phyloP scores from a whole-genome alignment of 2,888 invertebrate genomes.

The Matsumyia berberina region DNA sequence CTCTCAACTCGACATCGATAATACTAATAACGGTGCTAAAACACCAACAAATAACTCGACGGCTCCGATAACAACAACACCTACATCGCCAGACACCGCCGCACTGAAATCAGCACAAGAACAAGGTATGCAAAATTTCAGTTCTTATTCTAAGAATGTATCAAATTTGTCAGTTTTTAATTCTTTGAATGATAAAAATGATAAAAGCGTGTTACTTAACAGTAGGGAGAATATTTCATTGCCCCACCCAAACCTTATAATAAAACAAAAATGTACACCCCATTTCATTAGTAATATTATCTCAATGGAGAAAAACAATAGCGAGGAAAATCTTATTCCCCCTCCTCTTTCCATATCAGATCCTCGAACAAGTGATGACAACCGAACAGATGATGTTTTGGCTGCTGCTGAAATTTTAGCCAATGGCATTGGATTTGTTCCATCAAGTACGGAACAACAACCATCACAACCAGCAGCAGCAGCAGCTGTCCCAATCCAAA shows the following conservation, averaged over 20 bases:
- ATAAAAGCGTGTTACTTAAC: slow-evolving; percentile 48
- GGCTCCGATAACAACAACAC: slow-evolving; percentile 10
- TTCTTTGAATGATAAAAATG: slow-evolving; percentile 53
- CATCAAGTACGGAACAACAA: not conserved
- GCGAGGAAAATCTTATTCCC: slow-evolving; percentile 46
- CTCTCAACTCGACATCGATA: slow-evolving; percentile 10
- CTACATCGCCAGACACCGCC: slow-evolving; percentile 15
- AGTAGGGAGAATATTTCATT: slow-evolving; percentile 73
- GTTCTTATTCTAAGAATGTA: slow-evolving; percentile 65
- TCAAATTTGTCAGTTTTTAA: slow-evolving; percentile 74
- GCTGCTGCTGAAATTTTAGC: slow-evolving; percentile 63
- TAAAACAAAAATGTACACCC: slow-evolving; percentile 58
- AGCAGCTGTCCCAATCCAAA: not conserved
- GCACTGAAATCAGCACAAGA: slow-evolving; percentile 62
- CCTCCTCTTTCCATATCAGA: slow-evolving; percentile 44
- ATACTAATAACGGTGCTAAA: not conserved
- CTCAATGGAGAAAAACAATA: slow-evolving; percentile 40
- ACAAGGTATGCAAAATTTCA: slow-evolving; percentile 72
- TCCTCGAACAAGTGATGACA: slow-evolving; percentile 37
- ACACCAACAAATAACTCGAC: not conserved
- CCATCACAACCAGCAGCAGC: not conserved
- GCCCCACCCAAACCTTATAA: slow-evolving; percentile 66
- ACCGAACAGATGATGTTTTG: slow-evolving; percentile 51
- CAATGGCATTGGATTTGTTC: slow-evolving; percentile 42
- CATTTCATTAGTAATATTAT: slow-evolving; percentile 62